These are phyloP conservation scores for Ispidina lecontei DNA, from an alignment of 2,797 vertebrate species.

Conservation along the genomic window DNA sequence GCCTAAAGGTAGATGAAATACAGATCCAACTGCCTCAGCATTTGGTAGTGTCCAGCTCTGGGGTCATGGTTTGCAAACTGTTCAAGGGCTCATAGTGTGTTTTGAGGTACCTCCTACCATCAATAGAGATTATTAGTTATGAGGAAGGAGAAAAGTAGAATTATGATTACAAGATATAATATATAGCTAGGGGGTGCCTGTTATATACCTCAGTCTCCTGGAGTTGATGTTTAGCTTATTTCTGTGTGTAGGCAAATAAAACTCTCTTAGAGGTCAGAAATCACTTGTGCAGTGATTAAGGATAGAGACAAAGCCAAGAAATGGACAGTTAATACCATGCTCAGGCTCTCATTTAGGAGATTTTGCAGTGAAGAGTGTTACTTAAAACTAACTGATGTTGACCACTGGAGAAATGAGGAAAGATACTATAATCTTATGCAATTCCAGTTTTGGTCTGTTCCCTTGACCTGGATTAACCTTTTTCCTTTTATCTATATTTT, in stretches of 20 bases:
- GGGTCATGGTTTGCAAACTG: neutral
- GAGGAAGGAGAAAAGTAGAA: neutral
- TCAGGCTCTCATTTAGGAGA: slow-evolving; percentile 82
- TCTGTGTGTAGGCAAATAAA: slow-evolving; percentile 67
- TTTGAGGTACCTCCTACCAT: neutral
- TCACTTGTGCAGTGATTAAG: slow-evolving; percentile 73
- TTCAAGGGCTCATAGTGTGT: neutral
- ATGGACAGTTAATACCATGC: slow-evolving; percentile 81
- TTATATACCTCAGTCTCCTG: slow-evolving; percentile 35
- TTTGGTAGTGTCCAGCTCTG: neutral
- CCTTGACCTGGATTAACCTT: slow-evolving; percentile 82
- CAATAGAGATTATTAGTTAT: neutral
- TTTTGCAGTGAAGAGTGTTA: slow-evolving; percentile 65
- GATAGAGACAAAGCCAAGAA: slow-evolving; percentile 85
- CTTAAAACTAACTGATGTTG: slow-evolving; percentile 75
- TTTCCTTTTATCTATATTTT: slow-evolving; percentile 81
- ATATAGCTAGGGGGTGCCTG: neutral
- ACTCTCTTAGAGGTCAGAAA: slow-evolving; percentile 73
- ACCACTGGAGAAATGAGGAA: slow-evolving; percentile 73
- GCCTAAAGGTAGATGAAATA: neutral
- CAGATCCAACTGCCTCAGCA: neutral
- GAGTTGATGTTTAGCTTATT: slow-evolving; percentile 32
- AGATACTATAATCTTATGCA: slow-evolving; percentile 65
- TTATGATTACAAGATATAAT: neutral
- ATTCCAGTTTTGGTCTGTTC: slow-evolving; percentile 56